Conservation (phyloP, 2,888 invertebrate genomes). For the Drosophila meridionalis region DNA sequence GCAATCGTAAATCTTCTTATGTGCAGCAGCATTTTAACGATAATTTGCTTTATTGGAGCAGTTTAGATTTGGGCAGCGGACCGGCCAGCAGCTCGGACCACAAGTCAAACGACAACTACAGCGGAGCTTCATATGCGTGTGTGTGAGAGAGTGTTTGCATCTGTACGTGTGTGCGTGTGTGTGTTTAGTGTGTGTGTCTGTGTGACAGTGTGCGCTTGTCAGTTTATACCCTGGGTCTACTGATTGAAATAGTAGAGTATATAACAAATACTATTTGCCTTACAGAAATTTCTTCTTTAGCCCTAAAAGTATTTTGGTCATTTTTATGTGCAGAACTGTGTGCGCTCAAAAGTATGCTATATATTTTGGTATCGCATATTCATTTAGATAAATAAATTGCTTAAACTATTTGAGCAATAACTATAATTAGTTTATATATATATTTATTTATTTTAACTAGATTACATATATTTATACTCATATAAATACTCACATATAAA, state of each 20-base stretch:
- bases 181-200: slow-evolving; percentile 14
- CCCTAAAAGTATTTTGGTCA: not conserved
- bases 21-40: slow-evolving; percentile 80
- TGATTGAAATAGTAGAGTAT: not conserved
- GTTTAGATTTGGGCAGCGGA: slow-evolving; percentile 76
- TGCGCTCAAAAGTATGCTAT: too few species aligned
- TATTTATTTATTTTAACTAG: too few species aligned
- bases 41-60: slow-evolving; percentile 81
- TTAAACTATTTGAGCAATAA: too few species aligned
- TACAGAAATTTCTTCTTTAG: not conserved
- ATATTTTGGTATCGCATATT: too few species aligned
- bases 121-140: slow-evolving; percentile 23
- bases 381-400: too few species aligned
- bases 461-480: too few species aligned
- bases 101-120: slow-evolving; percentile 72
- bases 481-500: too few species aligned
- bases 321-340: too few species aligned
- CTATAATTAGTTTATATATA: too few species aligned
- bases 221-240: not conserved
- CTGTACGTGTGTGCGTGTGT: slow-evolving; percentile 17
- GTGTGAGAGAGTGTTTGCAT: slow-evolving; percentile 17
- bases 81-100: slow-evolving; percentile 45
- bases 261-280: not conserved
- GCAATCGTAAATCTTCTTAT: slow-evolving; percentile 82
- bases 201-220: slow-evolving; percentile 25